Evolutionary conservation across 1,140 invertebrate species (phyloP), one percentile per base, ranked within the genome.

Genomic region (Pogonomyrmex californicus): DNA sequence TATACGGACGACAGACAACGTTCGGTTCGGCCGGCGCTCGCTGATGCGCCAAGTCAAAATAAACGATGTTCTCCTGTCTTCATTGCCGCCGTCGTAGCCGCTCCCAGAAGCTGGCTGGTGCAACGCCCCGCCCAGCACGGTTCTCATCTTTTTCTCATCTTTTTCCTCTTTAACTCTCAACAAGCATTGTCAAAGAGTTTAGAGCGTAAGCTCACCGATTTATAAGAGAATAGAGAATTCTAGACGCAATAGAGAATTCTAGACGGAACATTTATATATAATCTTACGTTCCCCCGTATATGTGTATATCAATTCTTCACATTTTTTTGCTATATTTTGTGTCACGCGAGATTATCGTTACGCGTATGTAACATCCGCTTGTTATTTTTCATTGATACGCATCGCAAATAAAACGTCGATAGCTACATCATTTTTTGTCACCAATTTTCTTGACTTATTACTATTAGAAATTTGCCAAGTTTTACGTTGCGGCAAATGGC

Each of bases 21-120:
- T 47, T 77, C 56, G 38, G 17, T 36, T 51, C 44, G 47, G 30
- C 36, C 41, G 47, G 36, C 63, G 49, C 63, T 82, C 66, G 66
- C 41, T 78, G 82, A 85, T 65, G 58, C 82, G 60, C 60, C 73
- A 65, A 85, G 73, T 78, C 82, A 85, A 85, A 78, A 85, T 85
- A 85, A 85, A 78, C 82, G 82, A 85, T 36, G 73, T 49, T 77
- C 47, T 77, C n/a, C 44, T 58, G 65, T 82, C 78, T 85, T 85
- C 47, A 30, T 82, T 33, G 56, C 60, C 68, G 30, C 36, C 56
- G 36, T 17, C 44, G 12, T 5, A 36, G 63, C 38, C 63, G 49
- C 62, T 85, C 23, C 58, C 82, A 54, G 44, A 23, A 71, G 54
- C 79, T 51, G 41, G 51, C 10, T 58, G 30, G 38, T 82, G 54